phyloP scores from a whole-genome alignment of 2,888 invertebrate genomes.

The Morpho helenor region DNA sequence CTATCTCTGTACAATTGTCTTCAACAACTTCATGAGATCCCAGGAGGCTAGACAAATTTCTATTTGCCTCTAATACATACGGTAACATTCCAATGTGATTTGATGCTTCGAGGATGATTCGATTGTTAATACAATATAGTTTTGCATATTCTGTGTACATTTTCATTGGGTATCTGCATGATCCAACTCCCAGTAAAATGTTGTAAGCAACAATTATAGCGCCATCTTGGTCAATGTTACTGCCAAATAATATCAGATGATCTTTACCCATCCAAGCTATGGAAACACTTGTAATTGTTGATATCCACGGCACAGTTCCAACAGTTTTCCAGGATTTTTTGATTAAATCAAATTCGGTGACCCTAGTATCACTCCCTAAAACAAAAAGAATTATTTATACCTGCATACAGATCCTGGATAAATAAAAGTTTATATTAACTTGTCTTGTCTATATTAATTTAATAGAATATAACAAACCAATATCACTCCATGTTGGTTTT shows the following conservation, averaged over 20 bases:
- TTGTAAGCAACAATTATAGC: constrained; percentile 76
- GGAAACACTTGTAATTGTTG: constrained; percentile 77
- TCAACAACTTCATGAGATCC: constrained; percentile 65
- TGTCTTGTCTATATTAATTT: no score
- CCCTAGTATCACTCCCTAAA: constrained; percentile 83
- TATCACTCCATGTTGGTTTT: no score
- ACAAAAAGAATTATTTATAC: background rate
- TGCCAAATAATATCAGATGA: constrained; percentile 84
- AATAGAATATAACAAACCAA: no score
- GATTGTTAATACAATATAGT: constrained; percentile 55
- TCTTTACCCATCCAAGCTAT: constrained; percentile 81
- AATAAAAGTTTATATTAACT: no score
- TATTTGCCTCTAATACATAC: constrained; percentile 58
- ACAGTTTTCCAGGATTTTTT: constrained; percentile 56
- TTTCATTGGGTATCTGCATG: constrained; percentile 72
- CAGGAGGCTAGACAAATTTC: constrained; percentile 63
- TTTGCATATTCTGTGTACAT: constrained; percentile 69
- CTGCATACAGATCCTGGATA: no score
- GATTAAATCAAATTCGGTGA: constrained; percentile 74
- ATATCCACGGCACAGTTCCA: constrained; percentile 75
- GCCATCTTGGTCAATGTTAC: constrained; percentile 83
- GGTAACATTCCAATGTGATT: constrained; percentile 73
- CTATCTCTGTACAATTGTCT: constrained; percentile 52
- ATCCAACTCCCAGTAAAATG: constrained; percentile 62
- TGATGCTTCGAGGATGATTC: constrained; percentile 68